Evolutionary conservation across 2,797 vertebrate species (phyloP), one percentile per base, ranked within the genome.

Genomic region (Bradypodion ventrale): DNA sequence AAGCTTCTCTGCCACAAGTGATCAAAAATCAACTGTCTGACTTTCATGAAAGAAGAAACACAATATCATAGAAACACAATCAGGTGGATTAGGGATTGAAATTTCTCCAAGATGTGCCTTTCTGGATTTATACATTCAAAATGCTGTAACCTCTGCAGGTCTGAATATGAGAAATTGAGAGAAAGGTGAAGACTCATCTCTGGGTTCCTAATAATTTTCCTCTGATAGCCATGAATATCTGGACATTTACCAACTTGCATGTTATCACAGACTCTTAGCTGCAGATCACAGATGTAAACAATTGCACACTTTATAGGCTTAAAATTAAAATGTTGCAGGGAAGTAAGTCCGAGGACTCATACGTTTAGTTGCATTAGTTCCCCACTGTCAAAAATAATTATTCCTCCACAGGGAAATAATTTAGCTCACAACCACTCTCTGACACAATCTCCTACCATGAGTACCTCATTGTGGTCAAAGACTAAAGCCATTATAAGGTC

Each of bases 401-500:
- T 68, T 76, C 77, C 52, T 89, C 27, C 59, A 56, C 32, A 62
- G 52, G 78, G 66, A 74, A 42, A 82, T 49, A 25, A n/a, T 69
- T 87, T 87, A 40, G 35, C 75, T 88, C 82, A 7, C 37, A 62
- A 69, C 84, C 66, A 83, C 19, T 7, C 27, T 75, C 44, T 83
- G 52, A 80, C 82, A 75, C 70, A 87, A 81, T 79, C 78, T 86
- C 78, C 74, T n/a, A 84, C 62, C 2, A 80, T 0, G 0, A 68
- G 12, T 68, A 16, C 73, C 84, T 79, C 5, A 46, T 0, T 2
- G n/a, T 82, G 77, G 0, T 0, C 23, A 88, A 65, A 88, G 81
- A 52, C 77, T 42, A 70, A 83, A 83, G 77, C 82, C 77, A 80
- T 87, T 87, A 83, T 79, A 75, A 69, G 70, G 81, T 83, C 32